phyloP scores from a whole-genome alignment of 2,113 vertebrate species.

The Cichladusa arquata region DNA sequence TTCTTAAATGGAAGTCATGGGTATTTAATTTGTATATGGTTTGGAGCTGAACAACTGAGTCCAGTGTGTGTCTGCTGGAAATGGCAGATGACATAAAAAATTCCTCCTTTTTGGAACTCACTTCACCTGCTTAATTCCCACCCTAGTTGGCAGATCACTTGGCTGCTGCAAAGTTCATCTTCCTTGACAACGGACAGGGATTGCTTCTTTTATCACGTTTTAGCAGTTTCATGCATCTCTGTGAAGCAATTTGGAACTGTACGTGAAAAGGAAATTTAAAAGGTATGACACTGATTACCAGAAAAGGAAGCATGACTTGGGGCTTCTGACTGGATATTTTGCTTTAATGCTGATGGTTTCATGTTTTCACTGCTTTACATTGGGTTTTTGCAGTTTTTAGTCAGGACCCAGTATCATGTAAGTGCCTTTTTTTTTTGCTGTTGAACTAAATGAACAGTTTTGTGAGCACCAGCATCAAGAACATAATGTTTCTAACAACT shows the following conservation, averaged over 20 bases:
- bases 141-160: background rate
- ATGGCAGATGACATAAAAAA: background rate
- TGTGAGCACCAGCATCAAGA: background rate
- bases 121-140: background rate
- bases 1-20: background rate
- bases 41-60: background rate
- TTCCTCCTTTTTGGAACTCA: background rate
- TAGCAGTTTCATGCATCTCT: background rate
- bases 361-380: background rate
- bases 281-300: background rate
- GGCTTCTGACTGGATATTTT: background rate
- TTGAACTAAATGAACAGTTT: background rate
- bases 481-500: background rate
- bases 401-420: background rate
- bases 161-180: background rate
- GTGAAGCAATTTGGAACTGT: background rate
- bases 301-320: background rate
- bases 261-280: background rate
- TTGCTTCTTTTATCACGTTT: background rate
- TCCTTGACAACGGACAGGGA: background rate
- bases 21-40: background rate
- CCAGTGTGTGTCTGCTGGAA: background rate
- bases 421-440: background rate
- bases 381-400: background rate
- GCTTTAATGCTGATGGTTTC: background rate